Base-by-base conservation (phyloP, 2,888 invertebrate genomes). In the Eumerus sabulonum region DNA sequence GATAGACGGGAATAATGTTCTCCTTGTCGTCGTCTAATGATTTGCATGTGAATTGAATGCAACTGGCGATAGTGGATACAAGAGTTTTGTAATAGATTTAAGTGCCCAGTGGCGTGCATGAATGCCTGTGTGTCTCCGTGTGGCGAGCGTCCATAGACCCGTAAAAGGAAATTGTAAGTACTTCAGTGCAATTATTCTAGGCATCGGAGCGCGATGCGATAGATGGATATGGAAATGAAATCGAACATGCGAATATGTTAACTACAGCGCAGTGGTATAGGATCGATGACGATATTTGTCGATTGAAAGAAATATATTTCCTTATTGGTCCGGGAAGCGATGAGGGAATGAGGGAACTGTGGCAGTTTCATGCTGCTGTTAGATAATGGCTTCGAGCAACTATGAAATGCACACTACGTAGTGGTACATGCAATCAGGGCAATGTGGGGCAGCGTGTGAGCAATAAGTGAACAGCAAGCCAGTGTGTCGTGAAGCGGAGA, bases 21-120 rank as follows among this genome's bases (percentile, higher is more conserved):
- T 27, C 27, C 27, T 7, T 27, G 27, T 27, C 27, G 27, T 27
- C 27, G 27, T 27, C 66, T 40, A 63, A 72, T 66, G 67, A 67
- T 72, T 77, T 77, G 45, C 72, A 77, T 77, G 45, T 60, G 67
- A 77, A 67, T 67, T 44, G 67, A 67, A 77, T 77, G 63, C 47
- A 63, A 73, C 47, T 53, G 53, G 42, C 40, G 18, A 45, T 47
- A 57, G 19, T 51, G 60, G n/a, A n/a, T n/a, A n/a, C n/a, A 60
- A 16, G 57, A 45, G 14, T 53, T 47, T 50, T 67, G 51, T 63
- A 68, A 68, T 77, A 57, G 53, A 73, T 73, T 67, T 53, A 63
- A 67, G 62, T 73, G 72, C 62, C 45, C 12, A 51, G 9, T 19
- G 16, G n/a, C 17, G 18, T 50, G 13, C 4, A 13, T 53, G 14